These are phyloP conservation scores for Drosophila antonietae DNA, from an alignment of 2,888 invertebrate genomes.

Conservation along the genomic window DNA sequence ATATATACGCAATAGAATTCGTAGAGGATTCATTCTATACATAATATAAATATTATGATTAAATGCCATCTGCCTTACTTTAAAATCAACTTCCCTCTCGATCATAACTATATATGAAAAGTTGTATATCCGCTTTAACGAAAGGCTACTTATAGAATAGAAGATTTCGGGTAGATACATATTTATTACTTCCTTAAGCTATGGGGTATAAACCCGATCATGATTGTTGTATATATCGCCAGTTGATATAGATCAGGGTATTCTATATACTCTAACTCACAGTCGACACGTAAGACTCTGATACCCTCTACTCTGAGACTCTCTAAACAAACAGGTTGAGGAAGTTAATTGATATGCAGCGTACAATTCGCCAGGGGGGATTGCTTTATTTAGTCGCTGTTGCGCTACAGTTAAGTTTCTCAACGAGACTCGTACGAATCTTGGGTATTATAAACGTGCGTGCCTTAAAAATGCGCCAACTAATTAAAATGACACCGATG, in stretches of 20 bases:
- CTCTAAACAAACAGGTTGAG: slow-evolving; percentile 44
- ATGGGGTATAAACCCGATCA: background rate
- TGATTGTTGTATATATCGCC: background rate
- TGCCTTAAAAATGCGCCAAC: slow-evolving; percentile 37
- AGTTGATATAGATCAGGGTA: background rate
- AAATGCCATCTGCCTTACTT: too few species aligned
- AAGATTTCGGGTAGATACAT: background rate
- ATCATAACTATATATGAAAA: too few species aligned
- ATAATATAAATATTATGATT: too few species aligned
- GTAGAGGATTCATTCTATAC: too few species aligned
- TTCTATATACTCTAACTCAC: background rate
- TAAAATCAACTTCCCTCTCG: too few species aligned
- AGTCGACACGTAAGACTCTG: background rate
- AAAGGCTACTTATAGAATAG: background rate
- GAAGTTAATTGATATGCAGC: slow-evolving; percentile 73
- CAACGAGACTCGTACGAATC: slow-evolving; percentile 14
- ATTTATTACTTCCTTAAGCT: background rate
- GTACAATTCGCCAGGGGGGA: slow-evolving; percentile 26
- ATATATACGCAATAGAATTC: too few species aligned
- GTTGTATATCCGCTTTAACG: too few species aligned
- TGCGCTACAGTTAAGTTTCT: slow-evolving; percentile 45
- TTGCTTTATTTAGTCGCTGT: slow-evolving; percentile 41
- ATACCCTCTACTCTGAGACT: slow-evolving; percentile 1
- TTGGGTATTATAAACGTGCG: slow-evolving; percentile 47
- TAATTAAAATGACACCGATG: slow-evolving; percentile 43